These are phyloP conservation scores for Petrolisthes cinctipes DNA, from an alignment of 2,888 invertebrate genomes.

Conservation along the genomic window DNA sequence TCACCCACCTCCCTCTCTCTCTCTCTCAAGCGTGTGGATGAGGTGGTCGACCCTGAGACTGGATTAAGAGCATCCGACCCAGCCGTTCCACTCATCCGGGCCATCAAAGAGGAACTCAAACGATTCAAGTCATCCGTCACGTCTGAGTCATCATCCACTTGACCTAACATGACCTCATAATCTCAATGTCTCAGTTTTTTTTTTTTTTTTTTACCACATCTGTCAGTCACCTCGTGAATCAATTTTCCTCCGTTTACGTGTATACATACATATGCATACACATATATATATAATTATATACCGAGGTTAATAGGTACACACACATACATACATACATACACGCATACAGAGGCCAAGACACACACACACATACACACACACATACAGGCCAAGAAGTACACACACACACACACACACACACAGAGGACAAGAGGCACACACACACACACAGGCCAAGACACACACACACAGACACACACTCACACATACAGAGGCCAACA, in stretches of 20 bases:
- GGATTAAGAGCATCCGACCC: conserved; percentile 76
- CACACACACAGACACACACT: conserved; percentile 9
- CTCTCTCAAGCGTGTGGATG: no score
- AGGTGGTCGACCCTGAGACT: conserved; percentile 53
- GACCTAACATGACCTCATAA: background rate
- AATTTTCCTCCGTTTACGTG: background rate
- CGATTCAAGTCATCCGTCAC: conserved; percentile 72
- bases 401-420: background rate
- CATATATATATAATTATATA: background rate
- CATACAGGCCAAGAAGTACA: background rate
- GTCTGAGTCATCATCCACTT: conserved; percentile 46
- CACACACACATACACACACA: background rate
- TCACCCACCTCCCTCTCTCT: no score
- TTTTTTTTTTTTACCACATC: background rate
- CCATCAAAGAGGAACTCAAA: conserved; percentile 81
- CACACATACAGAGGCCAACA: background rate
- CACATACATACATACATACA: background rate
- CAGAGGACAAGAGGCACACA: background rate
- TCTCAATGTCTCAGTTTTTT: background rate
- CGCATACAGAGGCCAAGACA: background rate
- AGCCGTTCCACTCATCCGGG: conserved; percentile 85
- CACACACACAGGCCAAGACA: background rate
- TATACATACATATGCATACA: background rate
- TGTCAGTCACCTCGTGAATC: background rate
- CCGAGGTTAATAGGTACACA: background rate